Percentiles rank a stretch among this genome's conserved stretches.
Conservation (phyloP, 2,113 vertebrate species). For the Nothobranchius kuhntae region DNA sequence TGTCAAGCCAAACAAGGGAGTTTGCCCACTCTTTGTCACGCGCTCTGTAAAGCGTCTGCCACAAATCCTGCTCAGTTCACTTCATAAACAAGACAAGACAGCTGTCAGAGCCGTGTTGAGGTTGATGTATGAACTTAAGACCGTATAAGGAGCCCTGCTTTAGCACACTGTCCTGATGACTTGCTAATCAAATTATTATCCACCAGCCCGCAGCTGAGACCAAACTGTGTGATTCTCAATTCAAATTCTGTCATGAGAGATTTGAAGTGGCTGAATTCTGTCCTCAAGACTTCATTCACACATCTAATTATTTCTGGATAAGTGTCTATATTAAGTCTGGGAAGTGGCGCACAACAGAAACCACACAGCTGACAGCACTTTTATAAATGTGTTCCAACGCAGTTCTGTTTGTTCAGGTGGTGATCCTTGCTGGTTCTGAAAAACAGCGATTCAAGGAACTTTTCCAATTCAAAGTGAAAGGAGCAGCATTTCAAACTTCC, state of each 20-base stretch:
- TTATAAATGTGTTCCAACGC: neutral
- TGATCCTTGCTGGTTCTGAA: neutral
- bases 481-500: no score
- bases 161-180: slow-evolving; percentile 38
- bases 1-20: slow-evolving; percentile 65
- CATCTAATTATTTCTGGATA: slow-evolving; percentile 44
- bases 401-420: neutral
- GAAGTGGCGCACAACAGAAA: slow-evolving; percentile 19
- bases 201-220: slow-evolving; percentile 23
- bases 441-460: no score
- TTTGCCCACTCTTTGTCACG: slow-evolving; percentile 53
- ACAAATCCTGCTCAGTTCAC: slow-evolving; percentile 54
- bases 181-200: slow-evolving; percentile 55
- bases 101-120: slow-evolving; percentile 55
- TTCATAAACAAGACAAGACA: slow-evolving; percentile 59
- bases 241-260: slow-evolving; percentile 15
- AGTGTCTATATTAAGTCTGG: no score
- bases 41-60: slow-evolving; percentile 46
- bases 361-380: slow-evolving; percentile 7
- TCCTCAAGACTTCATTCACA: slow-evolving; percentile 13
- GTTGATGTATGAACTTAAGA: slow-evolving; percentile 36
- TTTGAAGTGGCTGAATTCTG: slow-evolving; percentile 10
- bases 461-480: no score
- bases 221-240: neutral
- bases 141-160: slow-evolving; percentile 35